A percentile compares a stretch with the other conserved stretches of the same genome.
Conservation (phyloP, 2,888 invertebrate genomes). For the Dolomedes plantarius region DNA sequence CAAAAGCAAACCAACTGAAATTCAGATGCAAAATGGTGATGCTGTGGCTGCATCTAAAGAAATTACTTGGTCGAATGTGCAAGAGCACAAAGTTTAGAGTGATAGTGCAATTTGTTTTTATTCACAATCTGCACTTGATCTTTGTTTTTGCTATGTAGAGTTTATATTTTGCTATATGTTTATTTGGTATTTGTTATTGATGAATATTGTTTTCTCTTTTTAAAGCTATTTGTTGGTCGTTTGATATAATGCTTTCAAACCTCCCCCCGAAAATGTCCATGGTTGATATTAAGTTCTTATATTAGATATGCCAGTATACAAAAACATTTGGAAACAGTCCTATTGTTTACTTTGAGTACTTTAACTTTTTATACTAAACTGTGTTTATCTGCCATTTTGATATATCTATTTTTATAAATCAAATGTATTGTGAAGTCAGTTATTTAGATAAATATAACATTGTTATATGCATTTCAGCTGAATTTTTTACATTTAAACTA, state of each 20-base stretch:
- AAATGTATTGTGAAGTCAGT: neutral
- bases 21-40: slow-evolving; percentile 43
- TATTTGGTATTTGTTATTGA: slow-evolving; percentile 18
- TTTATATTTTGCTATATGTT: slow-evolving; percentile 58
- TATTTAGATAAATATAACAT: neutral
- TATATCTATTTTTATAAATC: neutral
- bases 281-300: neutral
- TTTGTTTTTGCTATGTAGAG: slow-evolving; percentile 45
- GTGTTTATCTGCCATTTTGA: neutral
- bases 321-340: neutral
- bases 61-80: neutral
- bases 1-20: slow-evolving; percentile 20
- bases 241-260: neutral
- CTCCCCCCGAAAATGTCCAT: no score
- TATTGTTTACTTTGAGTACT: neutral
- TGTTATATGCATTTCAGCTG: neutral
- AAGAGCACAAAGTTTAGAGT: slow-evolving; percentile 23
- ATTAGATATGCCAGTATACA: neutral
- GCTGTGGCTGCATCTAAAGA: slow-evolving; percentile 3
- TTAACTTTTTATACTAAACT: neutral
- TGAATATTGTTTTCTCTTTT: neutral
- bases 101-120: neutral
- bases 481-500: neutral
- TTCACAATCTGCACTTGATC: slow-evolving; percentile 28
- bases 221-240: neutral